Base-by-base conservation (phyloP, 2,888 invertebrate species). In the Onthophagus sagittarius region DNA sequence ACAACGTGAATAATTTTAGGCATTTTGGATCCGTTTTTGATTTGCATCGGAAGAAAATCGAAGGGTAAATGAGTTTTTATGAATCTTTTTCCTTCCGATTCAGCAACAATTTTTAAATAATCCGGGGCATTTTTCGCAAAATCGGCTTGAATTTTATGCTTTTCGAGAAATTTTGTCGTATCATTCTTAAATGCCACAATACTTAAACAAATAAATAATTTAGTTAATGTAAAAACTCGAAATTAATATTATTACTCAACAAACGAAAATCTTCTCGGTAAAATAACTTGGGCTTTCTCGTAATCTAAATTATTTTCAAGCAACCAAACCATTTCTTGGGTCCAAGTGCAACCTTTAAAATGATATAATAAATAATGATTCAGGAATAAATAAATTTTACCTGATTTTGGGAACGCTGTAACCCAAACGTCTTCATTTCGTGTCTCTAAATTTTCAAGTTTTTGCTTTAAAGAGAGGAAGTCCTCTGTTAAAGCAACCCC, bases 261-360 rank as follows among this genome's bases (percentile, higher is more conserved):
- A 87, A 92, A 93, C 2, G 93, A 93, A 80, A 92, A 93, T 79
- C 94, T 84, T 74, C 87, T 85, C n/a, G 86, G 86, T 0, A 90
- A 82, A 5, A 87, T 72, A 67, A 63, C 84, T 81, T 88, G 87
- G 0, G 91, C 90, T 7, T 83, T 84, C 73, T 88, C 85, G 75
- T 87, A 89, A 81, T 92, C 87, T 72, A 90, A 82, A 75, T 89
- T 85, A 74, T 90, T 89, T 72, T 88, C 86, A 31, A 92, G 85
- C 15, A 91, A 84, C 89, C 91, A 92, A 0, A 91, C 88, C 84
- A 92, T 87, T 84, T 92, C 92, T 81, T 92, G 91, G 0, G 90
- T 87, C 92, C 92, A 92, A 13, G 93, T 93, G 32, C 92, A 92
- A 3, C 91, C 91, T 90, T n/a, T 62, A 31, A 73, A 69, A 63